Evolutionary conservation across 2,888 invertebrate species (phyloP), one percentile per base, ranked within the genome.

Genomic region (Drosophila ustulata): DNA sequence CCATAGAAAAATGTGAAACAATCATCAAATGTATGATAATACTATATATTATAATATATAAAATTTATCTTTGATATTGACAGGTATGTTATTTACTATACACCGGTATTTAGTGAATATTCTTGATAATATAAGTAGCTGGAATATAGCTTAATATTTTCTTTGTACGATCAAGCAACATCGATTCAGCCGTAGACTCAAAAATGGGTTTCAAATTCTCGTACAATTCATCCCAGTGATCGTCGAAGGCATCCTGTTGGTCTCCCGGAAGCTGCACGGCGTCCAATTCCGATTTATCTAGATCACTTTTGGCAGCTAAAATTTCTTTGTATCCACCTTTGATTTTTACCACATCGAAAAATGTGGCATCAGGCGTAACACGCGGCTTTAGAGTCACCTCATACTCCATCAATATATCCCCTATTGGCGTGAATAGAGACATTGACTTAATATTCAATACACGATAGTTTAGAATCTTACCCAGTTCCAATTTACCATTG

Each of bases 401-500:
- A 18, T 18, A 18, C 18, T 18, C 18, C 18, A n/a, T 11, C 25
- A 25, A 23, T 9, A 11, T 8, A 25, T 1, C 18, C 18, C 18
- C 18, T 18, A 18, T 18, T 18, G 18, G 18, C 18, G 18, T 1
- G 18, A 18, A 18, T 18, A 18, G 18, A 18, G 18, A 18, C 18
- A 18, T 18, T 18, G 18, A 18, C 18, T 18, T 18, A 18, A 18
- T 18, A 18, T 18, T 11, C 25, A 25, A 23, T 9, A 11, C 9
- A 25, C 25, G 2, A 9, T 4, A 28, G 5, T 28, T 28, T 18
- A 18, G 18, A 28, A 5, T 49, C 34, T 50, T 50, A 34, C 34
- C 50, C 34, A 50, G 11, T 32, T 50, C 25, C 23, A 34, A 18
- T 6, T 50, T n/a, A 7, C 50, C 34, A 23, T 50, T 50, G 18